Evolutionary conservation across 37 sponge, comb jelly and placozoan species (phyloP), one percentile per base, ranked within the genome.

Genomic region (Geodia barretti): DNA sequence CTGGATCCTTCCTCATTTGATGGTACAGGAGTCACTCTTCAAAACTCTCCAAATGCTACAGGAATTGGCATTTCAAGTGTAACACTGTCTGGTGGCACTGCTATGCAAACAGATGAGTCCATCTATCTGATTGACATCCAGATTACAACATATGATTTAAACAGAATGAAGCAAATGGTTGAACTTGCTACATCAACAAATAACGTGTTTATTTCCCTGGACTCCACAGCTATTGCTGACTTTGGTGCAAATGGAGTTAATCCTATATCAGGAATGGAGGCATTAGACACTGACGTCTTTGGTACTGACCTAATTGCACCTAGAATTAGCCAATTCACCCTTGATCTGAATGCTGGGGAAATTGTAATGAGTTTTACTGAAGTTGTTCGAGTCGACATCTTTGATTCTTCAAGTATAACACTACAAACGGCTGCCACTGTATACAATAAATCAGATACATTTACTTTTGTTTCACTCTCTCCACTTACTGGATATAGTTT

Each of bases 21-120:
- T 38, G 77, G 88, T 17, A 32, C 79, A 58, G 89, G 88, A 28
- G n/a, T 96, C 24, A 83, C 86, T 17, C 86, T 96, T 1, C 91
- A 91, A 70, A 96, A 88, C 74, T 73, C 79, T 25, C 77, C 90
- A 5, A 86, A 88, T 34, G 43, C 17, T 29, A 82, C 88, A 1
- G 89, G 78, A 29, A 23, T 90, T 36, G 68, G 77, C 65, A 74
- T 91, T 14, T 60, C 84, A 66, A 69, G 61, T 74, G 73, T 84
- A 31, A 96, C 89, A 17, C 87, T 96, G 17, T 85, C 92, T 40
- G 97, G 97, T 26, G 97, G 97, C 32, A 70, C 61, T 72, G 94
- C 89, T 39, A 32, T 23, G 28, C 86, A 86, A 67, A 67, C 66
- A 23, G 41, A 81, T 9, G 40, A 19, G 9, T 83, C 92, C n/a